These are phyloP conservation scores for Drosophila yooni DNA, from an alignment of 2,888 invertebrate species.

Conservation along the genomic window DNA sequence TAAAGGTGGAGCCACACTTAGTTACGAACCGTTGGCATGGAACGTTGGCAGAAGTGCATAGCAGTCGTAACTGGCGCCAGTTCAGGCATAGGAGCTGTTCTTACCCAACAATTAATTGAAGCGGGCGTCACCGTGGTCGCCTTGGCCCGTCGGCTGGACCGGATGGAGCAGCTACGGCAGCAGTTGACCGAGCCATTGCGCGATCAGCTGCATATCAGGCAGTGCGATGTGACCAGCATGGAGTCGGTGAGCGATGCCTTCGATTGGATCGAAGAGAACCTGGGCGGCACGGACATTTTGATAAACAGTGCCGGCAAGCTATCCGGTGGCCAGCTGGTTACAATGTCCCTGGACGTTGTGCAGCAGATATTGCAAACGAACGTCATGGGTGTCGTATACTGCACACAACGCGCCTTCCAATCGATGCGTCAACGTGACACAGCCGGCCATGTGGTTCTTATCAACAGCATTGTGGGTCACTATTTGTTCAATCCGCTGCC, in stretches of 20 bases:
- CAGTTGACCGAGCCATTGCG: slow-evolving; percentile 44
- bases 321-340: slow-evolving; percentile 62
- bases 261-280: slow-evolving; percentile 84
- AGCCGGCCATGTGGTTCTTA: slow-evolving; percentile 85
- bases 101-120: slow-evolving; percentile 84
- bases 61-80: slow-evolving; percentile 88
- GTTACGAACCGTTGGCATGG: slow-evolving; percentile 79
- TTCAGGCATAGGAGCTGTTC: slow-evolving; percentile 87
- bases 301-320: slow-evolving; percentile 87
- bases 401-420: slow-evolving; percentile 84
- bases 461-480: slow-evolving; percentile 84
- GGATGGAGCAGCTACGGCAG: slow-evolving; percentile 59
- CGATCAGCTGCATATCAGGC: slow-evolving; percentile 44
- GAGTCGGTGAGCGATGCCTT: slow-evolving; percentile 86
- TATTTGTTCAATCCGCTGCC: slow-evolving; percentile 72
- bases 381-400: slow-evolving; percentile 84
- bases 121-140: slow-evolving; percentile 87
- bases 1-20: slow-evolving; percentile 26
- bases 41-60: slow-evolving; percentile 87
- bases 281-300: slow-evolving; percentile 87
- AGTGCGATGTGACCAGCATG: slow-evolving; percentile 86
- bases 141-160: slow-evolving; percentile 85
- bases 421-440: slow-evolving; percentile 84
- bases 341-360: slow-evolving; percentile 54
- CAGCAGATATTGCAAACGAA: slow-evolving; percentile 85